phyloP scores from a whole-genome alignment of 2,888 invertebrate genomes.

The Phortica okadai region DNA sequence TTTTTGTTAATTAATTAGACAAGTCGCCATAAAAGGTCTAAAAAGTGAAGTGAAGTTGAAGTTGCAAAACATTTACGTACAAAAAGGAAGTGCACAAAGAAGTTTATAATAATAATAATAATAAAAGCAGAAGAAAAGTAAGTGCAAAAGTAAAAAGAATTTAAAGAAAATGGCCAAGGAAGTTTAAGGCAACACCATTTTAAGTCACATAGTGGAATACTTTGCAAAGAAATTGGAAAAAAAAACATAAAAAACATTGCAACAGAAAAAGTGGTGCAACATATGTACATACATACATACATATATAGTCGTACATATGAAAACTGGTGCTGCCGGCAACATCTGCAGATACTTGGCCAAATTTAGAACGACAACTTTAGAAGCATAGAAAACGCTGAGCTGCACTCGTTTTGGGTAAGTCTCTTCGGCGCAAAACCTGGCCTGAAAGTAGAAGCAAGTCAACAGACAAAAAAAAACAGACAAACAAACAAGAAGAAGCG shows the following conservation, averaged over 20 bases:
- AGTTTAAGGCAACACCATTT: not conserved
- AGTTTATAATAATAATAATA: not conserved
- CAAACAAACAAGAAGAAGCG: conserved; percentile 14
- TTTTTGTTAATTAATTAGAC: conserved; percentile 13
- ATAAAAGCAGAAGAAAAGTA: conserved; percentile 1
- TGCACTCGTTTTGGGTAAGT: too few species aligned
- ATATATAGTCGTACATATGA: too few species aligned
- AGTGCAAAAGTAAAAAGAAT: conserved; percentile 18
- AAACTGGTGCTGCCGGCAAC: too few species aligned
- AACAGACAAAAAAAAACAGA: not conserved
- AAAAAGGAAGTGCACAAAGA: not conserved
- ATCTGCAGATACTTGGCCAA: too few species aligned
- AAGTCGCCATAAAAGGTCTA: not conserved
- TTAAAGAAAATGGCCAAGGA: not conserved
- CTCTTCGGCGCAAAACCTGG: not conserved
- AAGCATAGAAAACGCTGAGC: too few species aligned
- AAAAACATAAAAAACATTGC: not conserved
- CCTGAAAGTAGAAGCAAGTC: not conserved
- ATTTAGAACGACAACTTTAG: too few species aligned
- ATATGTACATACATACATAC: too few species aligned
- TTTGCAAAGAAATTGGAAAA: not conserved
- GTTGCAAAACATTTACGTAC: not conserved
- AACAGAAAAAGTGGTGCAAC: too few species aligned
- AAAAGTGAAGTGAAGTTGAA: conserved; percentile 20
- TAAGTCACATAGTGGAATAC: conserved; percentile 1